A percentile compares a stretch with the other conserved stretches of the same genome.
phyloP scores from a whole-genome alignment of 2,888 invertebrate genomes.

The Nomada ferruginata region DNA sequence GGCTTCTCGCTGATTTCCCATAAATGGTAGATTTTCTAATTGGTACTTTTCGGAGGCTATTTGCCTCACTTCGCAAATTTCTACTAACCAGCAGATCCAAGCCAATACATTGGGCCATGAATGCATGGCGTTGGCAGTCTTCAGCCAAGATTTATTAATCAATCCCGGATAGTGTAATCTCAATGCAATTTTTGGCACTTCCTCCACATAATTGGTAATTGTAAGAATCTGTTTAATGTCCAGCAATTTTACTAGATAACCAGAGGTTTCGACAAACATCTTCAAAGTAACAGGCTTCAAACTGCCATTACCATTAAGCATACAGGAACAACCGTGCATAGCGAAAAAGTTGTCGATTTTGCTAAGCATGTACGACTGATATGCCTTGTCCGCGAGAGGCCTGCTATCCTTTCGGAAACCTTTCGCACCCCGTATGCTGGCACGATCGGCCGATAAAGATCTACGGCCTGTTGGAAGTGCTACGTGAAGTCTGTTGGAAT shows the following conservation, averaged over 20 bases:
- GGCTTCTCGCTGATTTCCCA: conserved; percentile 60
- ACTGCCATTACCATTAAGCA: conserved; percentile 78
- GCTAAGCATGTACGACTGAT: conserved; percentile 76
- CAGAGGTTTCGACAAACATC: conserved; percentile 78
- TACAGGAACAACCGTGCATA: conserved; percentile 60
- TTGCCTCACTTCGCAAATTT: conserved; percentile 83
- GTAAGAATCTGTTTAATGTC: conserved; percentile 74
- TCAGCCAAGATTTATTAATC: conserved; percentile 87
- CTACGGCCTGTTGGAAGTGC: conserved; percentile 62
- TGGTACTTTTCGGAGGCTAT: conserved; percentile 72
- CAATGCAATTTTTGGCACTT: conserved; percentile 85
- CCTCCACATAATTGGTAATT: conserved; percentile 78
- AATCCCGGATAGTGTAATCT: conserved; percentile 86
- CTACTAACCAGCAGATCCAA: conserved; percentile 86
- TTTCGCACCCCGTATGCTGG: conserved; percentile 69
- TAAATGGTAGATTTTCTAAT: conserved; percentile 76
- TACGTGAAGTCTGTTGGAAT: conserved; percentile 28
- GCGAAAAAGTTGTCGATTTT: conserved; percentile 78
- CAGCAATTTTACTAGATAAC: conserved; percentile 72
- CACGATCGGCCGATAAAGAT: conserved; percentile 78
- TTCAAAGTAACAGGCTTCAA: conserved; percentile 79
- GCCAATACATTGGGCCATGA: conserved; percentile 87
- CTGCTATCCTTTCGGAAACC: conserved; percentile 77
- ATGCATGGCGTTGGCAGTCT: conserved; percentile 86
- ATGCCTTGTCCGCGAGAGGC: conserved; percentile 77